Evolutionary conservation across 2,888 invertebrate species (phyloP), one percentile per base, ranked within the genome.

Genomic region (Scaptomyza caliginosa): DNA sequence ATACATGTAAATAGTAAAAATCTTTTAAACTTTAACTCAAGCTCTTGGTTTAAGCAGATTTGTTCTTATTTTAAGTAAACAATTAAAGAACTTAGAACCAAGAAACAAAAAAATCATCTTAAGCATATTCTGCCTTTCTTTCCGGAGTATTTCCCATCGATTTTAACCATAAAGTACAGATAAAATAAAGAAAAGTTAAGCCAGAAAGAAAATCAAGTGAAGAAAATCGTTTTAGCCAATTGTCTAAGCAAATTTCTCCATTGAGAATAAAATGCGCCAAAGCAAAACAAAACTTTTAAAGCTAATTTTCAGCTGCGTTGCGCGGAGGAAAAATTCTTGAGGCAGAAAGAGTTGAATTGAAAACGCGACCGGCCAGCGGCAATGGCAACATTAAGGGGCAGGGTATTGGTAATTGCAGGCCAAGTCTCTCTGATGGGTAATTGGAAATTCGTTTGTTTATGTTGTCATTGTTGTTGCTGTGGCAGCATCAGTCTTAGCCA

Each of bases 381-480:
- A n/a, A n/a, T 19, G 34, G 16, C 6, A 1, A 5, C 2, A n/a
- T n/a, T n/a, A n/a, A n/a, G n/a, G 19, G 24, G 10, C 7, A 28
- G 28, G 40, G 49, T 11, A 3, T 30, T 62, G 83, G 80, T 81
- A 81, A 81, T 81, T 81, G 86, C 86, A 70, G 67, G 13, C 57
- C n/a, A 16, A 42, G 24, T 32, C 13, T 32, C 32, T 28, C 26
- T 43, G 64, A 67, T 72, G 70, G 75, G 77, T 86, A 85, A 85
- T 88, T 80, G 86, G 86, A 85, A 85, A 86, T 86, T 80, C 78
- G 84, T 88, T 79, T 81, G 81, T 86, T 86, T 87, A 80, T 74
- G 87, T 84, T 83, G 84, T 78, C 81, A 81, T 86, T 81, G 86
- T 71, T 70, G 75, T 69, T 59, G 30, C 32, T 50, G 26, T 23